Evolutionary conservation across 1,140 invertebrate species (phyloP).

Genomic region (Uloborus diversus): DNA sequence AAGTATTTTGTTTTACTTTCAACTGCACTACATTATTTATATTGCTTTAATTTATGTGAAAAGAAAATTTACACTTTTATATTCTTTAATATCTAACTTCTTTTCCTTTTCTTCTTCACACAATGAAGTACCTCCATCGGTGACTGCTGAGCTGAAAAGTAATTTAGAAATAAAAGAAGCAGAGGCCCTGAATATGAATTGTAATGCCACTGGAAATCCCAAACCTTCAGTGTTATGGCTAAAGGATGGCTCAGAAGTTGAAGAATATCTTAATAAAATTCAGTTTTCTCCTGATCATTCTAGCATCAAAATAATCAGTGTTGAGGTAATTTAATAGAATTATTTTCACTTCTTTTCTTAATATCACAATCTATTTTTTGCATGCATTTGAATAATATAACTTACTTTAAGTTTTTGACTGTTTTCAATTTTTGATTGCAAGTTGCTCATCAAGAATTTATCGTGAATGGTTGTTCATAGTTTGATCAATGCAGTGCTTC

Average conservation of each 20-base stretch:
- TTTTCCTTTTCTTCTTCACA: neutral
- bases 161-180: constrained; percentile 11
- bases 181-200: constrained; percentile 62
- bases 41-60: no score
- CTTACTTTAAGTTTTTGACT: neutral
- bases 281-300: neutral
- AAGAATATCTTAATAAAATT: neutral
- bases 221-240: constrained; percentile 67
- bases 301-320: constrained; percentile 16
- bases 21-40: no score
- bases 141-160: constrained; percentile 8
- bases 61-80: no score
- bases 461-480: no score
- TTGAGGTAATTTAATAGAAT: constrained; percentile 26
- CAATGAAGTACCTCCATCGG: constrained; percentile 53
- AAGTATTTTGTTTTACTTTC: no score
- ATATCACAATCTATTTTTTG: neutral
- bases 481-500: no score
- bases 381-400: neutral
- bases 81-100: neutral
- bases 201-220: constrained; percentile 67
- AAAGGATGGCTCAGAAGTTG: constrained; percentile 43
- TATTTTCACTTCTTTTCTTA: no score
- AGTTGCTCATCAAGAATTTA: no score
- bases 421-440: no score